These are phyloP conservation scores for Heliothis virescens DNA, from an alignment of 1,140 invertebrate genomes.

Conservation along the genomic window DNA sequence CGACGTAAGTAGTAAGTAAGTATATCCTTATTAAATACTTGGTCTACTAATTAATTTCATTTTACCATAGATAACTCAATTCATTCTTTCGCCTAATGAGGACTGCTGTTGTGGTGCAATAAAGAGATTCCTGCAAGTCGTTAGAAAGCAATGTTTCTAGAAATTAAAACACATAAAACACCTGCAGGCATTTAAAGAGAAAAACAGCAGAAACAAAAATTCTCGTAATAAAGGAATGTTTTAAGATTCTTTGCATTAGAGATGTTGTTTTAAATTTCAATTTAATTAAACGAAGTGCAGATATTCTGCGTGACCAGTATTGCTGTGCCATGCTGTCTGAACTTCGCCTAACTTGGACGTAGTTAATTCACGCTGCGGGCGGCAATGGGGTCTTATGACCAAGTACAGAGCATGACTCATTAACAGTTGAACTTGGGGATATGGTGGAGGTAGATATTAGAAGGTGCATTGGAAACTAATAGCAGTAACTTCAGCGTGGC, in stretches of 20 bases:
- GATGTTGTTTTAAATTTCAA: background rate
- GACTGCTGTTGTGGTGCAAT: too few relatives aligned
- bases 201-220: too few relatives aligned
- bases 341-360: slow-evolving; percentile 28
- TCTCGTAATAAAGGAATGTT: too few relatives aligned
- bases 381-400: slow-evolving; percentile 20
- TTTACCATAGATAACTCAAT: too few relatives aligned
- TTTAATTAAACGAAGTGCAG: slow-evolving; percentile 13
- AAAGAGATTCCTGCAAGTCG: too few relatives aligned
- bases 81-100: too few relatives aligned
- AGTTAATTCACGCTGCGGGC: slow-evolving; percentile 35
- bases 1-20: too few relatives aligned
- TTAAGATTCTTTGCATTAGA: background rate
- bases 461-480: background rate
- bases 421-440: background rate
- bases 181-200: too few relatives aligned
- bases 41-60: too few relatives aligned
- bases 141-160: too few relatives aligned
- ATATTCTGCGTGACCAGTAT: slow-evolving; percentile 22
- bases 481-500: background rate
- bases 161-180: too few relatives aligned
- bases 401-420: slow-evolving; percentile 43
- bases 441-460: background rate
- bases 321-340: slow-evolving; percentile 8
- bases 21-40: too few relatives aligned